Conservation (phyloP, 2,797 vertebrate species). For the Dicrostonyx torquatus region DNA sequence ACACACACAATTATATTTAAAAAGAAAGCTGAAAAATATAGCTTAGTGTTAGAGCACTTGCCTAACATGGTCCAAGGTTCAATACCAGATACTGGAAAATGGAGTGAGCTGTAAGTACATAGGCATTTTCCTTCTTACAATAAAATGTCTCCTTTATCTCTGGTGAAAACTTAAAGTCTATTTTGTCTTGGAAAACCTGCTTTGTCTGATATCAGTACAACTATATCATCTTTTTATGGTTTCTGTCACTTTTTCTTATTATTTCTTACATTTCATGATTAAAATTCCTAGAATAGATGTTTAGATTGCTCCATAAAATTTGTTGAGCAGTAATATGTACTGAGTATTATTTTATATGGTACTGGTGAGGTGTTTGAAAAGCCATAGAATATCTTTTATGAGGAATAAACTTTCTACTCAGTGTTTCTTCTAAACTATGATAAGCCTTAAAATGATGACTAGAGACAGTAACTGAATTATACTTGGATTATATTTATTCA, state of each 20-base stretch:
- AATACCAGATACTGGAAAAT: not conserved
- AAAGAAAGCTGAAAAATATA: not conserved
- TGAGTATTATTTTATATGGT: constrained; percentile 53
- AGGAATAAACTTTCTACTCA: constrained; percentile 53
- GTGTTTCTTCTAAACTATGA: constrained; percentile 53
- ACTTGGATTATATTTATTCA: constrained; percentile 75
- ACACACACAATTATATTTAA: not conserved
- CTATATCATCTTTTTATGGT: not conserved
- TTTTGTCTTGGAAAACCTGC: constrained; percentile 10
- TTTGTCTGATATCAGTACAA: not conserved
- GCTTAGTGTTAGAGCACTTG: not conserved
- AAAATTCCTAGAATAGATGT: constrained; percentile 11
- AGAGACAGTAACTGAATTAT: constrained; percentile 68
- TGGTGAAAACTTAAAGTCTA: not conserved
- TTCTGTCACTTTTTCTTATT: constrained; percentile 25
- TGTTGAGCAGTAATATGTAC: not conserved
- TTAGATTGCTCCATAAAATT: constrained; percentile 49
- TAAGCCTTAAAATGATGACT: constrained; percentile 40
- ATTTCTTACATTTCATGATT: not conserved
- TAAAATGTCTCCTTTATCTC: not conserved
- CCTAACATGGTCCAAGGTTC: not conserved
- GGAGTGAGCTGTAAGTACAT: not conserved
- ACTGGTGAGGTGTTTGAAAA: constrained; percentile 55
- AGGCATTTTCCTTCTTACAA: not conserved
- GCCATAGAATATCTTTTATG: constrained; percentile 44